Percentiles rank a stretch among this genome's conserved stretches.
These are phyloP conservation scores for Pyrocephalus nanus DNA, from an alignment of 2,797 vertebrate species.

Conservation along the genomic window DNA sequence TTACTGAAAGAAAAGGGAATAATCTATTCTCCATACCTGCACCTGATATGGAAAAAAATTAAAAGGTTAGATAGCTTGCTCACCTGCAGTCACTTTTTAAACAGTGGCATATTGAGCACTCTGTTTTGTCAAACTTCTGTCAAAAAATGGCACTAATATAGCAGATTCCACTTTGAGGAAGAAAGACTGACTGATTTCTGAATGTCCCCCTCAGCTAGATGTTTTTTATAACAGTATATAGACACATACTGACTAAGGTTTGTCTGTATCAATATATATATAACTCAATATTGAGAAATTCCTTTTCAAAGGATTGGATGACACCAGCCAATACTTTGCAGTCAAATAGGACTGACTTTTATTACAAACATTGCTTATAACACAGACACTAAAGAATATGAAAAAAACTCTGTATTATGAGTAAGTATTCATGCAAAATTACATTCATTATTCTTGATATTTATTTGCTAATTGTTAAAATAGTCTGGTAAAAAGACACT, in stretches of 20 bases:
- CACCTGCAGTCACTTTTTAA: background rate
- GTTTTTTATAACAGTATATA: background rate
- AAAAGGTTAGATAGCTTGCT: background rate
- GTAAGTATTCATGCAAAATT: background rate
- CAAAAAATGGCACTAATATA: background rate
- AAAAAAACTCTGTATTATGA: background rate
- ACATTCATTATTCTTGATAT: background rate
- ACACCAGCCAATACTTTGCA: background rate
- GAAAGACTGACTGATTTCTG: background rate
- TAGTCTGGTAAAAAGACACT: background rate
- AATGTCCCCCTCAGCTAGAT: background rate
- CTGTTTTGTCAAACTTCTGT: background rate
- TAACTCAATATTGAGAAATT: background rate
- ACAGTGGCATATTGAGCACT: background rate
- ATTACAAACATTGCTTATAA: background rate
- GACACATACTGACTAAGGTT: background rate
- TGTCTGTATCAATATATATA: background rate
- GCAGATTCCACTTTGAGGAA: background rate
- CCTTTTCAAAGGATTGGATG: background rate
- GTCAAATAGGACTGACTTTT: background rate
- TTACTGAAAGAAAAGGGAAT: background rate
- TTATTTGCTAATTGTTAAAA: slow-evolving; percentile 53
- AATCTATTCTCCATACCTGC: background rate
- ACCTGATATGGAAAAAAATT: background rate
- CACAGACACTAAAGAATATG: background rate